A percentile compares a stretch with the other conserved stretches of the same genome.
Evolutionary conservation across 2,888 invertebrate genomes (phyloP).

Genomic region (Cheilosia vernalis): DNA sequence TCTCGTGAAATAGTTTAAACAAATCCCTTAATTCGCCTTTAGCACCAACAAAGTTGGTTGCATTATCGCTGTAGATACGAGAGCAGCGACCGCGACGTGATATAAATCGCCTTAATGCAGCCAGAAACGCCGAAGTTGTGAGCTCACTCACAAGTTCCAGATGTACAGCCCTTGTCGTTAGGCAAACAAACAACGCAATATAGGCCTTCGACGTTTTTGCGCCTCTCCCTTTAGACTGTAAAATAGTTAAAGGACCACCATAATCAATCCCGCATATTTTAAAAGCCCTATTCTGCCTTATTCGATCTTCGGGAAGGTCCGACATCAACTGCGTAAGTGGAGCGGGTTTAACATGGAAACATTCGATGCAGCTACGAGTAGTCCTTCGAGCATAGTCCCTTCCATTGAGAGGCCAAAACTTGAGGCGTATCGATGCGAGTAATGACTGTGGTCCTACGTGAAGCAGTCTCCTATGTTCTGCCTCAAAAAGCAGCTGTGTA

Average conservation of each 20-base stretch:
- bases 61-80: slow-evolving; percentile 22
- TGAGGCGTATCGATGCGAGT: neutral
- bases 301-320: slow-evolving; percentile 16
- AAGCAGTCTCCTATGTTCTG: slow-evolving; percentile 10
- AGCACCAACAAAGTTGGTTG: slow-evolving; percentile 31
- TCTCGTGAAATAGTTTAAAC: slow-evolving; percentile 13
- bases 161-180: slow-evolving; percentile 29
- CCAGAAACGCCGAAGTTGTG: slow-evolving; percentile 28
- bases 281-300: slow-evolving; percentile 32
- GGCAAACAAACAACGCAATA: slow-evolving; percentile 36
- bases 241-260: slow-evolving; percentile 22
- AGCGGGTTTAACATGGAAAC: slow-evolving; percentile 24
- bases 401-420: slow-evolving; percentile 38
- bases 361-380: slow-evolving; percentile 38
- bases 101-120: neutral
- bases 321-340: slow-evolving; percentile 12
- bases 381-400: slow-evolving; percentile 26
- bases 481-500: neutral
- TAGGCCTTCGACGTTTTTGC: slow-evolving; percentile 21
- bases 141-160: slow-evolving; percentile 32
- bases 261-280: slow-evolving; percentile 22
- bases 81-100: too few relatives aligned
- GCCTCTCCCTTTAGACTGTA: slow-evolving; percentile 27
- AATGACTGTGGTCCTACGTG: slow-evolving; percentile 54
- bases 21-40: neutral